phyloP scores from a whole-genome alignment of 2,113 vertebrate genomes.

The Globicephala melas region DNA sequence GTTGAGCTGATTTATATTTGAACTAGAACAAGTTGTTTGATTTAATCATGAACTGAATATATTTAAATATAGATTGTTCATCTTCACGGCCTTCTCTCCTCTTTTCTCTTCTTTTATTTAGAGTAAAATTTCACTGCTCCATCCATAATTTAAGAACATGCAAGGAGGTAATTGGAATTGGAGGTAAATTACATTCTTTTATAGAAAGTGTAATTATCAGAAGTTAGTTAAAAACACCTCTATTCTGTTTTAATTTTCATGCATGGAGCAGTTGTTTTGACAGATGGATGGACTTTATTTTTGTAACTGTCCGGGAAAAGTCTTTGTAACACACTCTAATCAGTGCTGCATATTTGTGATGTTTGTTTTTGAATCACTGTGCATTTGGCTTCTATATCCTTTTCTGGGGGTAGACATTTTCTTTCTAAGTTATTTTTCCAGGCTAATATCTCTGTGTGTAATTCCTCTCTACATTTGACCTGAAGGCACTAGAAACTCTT shows the following conservation, averaged over 20 bases:
- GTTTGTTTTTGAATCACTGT: conserved; percentile 82
- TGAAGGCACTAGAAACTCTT: conserved; percentile 59
- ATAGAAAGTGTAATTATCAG: conserved; percentile 76
- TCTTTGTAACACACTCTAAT: conserved; percentile 81
- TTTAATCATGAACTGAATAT: conserved; percentile 61
- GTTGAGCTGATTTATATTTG: conserved; percentile 66
- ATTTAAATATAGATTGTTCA: conserved; percentile 42
- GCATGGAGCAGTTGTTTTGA: conserved; percentile 85
- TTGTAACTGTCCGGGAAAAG: conserved; percentile 84
- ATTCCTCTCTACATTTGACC: conserved; percentile 54
- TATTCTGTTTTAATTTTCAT: conserved; percentile 83
- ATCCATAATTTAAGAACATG: conserved; percentile 62
- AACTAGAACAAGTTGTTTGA: conserved; percentile 68
- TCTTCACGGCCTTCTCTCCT: conserved; percentile 44
- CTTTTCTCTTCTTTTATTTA: conserved; percentile 52
- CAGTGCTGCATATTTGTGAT: conserved; percentile 78
- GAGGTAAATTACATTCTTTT: conserved; percentile 76
- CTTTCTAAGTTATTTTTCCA: conserved; percentile 77
- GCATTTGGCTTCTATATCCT: conserved; percentile 73
- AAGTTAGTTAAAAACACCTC: conserved; percentile 82
- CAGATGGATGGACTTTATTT: conserved; percentile 90
- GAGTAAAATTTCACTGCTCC: conserved; percentile 63
- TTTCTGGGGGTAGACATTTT: conserved; percentile 70
- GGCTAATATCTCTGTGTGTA: conserved; percentile 70
- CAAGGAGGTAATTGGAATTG: conserved; percentile 49